Evolutionary conservation across 2,797 vertebrate species (phyloP), one percentile per base, ranked within the genome.

Genomic region (Urosaurus nigricauda): DNA sequence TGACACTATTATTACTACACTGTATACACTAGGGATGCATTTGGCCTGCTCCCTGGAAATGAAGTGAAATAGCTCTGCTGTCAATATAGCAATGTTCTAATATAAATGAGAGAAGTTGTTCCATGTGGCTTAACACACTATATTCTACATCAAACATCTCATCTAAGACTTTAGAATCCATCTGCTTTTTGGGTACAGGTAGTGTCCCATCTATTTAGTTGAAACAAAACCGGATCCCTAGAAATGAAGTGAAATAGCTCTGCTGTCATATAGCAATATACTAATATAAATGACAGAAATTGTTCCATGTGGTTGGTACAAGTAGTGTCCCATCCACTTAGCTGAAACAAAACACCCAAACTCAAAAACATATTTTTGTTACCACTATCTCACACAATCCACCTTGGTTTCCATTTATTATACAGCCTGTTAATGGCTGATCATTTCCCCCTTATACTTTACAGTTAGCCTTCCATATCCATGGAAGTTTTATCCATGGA

Each of bases 1-100:
- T 90, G 80, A 35, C 53, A 65, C 83, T 90, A 87, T 35, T 93
- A n/a, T 70, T 70, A 40, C n/a, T 90, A 90, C 74, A 79, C 80
- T 89, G 79, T 60, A 78, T 79, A 90, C 83, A 83, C n/a, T 51
- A 68, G 85, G 58, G 80, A 90, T 77, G 77, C 78, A 89, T 82
- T 71, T 87, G 74, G 86, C 79, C 1, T 75, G 37, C 32, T 88
- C 47, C 83, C 80, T 91, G 85, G 83, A 70, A 84, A 40, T 51
- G 13, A 47, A 24, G 79, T 63, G 65, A 79, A 88, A 37, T 12
- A 90, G 84, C 43, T 86, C 73, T 93, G 87, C 63, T 92, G 90
- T 75, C 80, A 92, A 53, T 37, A 68, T 2, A 70, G 3, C 73
- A 70, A 56, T 73, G 81, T 84, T 88, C n/a, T 70, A 35, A 87